Evolutionary conservation across 2,888 invertebrate genomes (phyloP), one percentile per base, ranked within the genome.

Genomic region (Eupithecia insigniata): DNA sequence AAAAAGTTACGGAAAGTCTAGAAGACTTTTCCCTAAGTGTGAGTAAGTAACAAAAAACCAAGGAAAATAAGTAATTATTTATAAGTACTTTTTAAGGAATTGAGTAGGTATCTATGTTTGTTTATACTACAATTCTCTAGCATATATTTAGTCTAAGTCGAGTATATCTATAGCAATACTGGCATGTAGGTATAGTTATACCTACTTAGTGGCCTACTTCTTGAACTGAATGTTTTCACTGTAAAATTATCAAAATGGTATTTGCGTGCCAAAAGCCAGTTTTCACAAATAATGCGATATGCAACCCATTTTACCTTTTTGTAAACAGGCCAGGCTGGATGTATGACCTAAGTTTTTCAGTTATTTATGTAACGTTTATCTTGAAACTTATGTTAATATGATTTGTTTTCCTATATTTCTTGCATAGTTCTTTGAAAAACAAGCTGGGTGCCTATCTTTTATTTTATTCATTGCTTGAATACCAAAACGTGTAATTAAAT

Each of bases 181-280:
- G 14, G 12, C 22, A 51, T 22, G 22, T 10, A 12, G 22, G 51
- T 51, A 22, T 46, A 51, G 51, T 22, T 51, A 51, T n/a, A 0
- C 6, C 28, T 28, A 58, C 7, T 34, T n/a, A 32, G 36, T 26
- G 36, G 26, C 34, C 61, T 5, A 66, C n/a, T 30, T 67, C 34
- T 55, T 66, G 12, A 69, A 67, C 62, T 68, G 62, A 70, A 58
- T 68, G 62, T 71, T 75, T 75, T 70, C 55, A 28, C 55, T 66
- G 58, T 68, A 70, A 71, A 69, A 74, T 74, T 69, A 69, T 64
- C 32, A 67, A 69, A 74, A 66, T 26, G 69, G 66, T 74, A 77
- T 79, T 79, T 73, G 77, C 79, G 77, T 79, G 79, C 65, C 69
- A 61, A 70, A 71, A 55, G 60, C 26, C 72, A 68, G 74, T 73